Conservation (phyloP, 2,888 invertebrate species). For the Osmoderma eremita region DNA sequence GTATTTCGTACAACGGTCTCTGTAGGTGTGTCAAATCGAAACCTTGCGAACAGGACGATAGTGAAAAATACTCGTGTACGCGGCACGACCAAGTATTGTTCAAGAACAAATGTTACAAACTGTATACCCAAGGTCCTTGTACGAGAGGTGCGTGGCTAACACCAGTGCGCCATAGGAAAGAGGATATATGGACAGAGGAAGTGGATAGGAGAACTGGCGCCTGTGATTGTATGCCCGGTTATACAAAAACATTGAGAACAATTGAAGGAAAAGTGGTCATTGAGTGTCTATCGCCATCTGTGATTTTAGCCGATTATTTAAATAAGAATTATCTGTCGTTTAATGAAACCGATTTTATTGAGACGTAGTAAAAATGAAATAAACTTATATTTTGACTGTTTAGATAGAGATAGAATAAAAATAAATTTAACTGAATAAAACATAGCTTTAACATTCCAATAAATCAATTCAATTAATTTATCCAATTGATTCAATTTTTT, state of each 20-base stretch:
- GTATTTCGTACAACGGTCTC: slow-evolving; percentile 83
- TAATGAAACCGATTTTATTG: slow-evolving; percentile 32
- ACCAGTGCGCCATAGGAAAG: slow-evolving; percentile 64
- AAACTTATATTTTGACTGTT: neutral
- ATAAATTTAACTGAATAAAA: neutral
- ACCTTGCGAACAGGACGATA: slow-evolving; percentile 46
- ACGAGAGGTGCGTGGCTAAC: slow-evolving; percentile 76
- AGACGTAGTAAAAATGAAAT: slow-evolving; percentile 9
- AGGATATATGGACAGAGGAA: slow-evolving; percentile 52
- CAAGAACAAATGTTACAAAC: slow-evolving; percentile 77
- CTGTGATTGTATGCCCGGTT: slow-evolving; percentile 76
- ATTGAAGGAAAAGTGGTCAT: slow-evolving; percentile 56
- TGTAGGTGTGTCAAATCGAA: slow-evolving; percentile 72
- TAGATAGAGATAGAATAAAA: slow-evolving; percentile 2
- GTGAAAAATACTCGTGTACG: slow-evolving; percentile 63
- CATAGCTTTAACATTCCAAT: no score
- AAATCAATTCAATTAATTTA: no score
- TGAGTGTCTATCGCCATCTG: slow-evolving; percentile 72
- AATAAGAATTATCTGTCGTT: slow-evolving; percentile 49
- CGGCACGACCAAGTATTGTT: slow-evolving; percentile 65
- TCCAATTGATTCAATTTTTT: no score
- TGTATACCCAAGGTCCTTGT: slow-evolving; percentile 84
- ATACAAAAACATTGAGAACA: slow-evolving; percentile 62
- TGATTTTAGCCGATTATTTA: slow-evolving; percentile 71
- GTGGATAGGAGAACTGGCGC: slow-evolving; percentile 52